Base-by-base conservation (phyloP, 2,888 invertebrate genomes). In the Ornithoptera priamus region DNA sequence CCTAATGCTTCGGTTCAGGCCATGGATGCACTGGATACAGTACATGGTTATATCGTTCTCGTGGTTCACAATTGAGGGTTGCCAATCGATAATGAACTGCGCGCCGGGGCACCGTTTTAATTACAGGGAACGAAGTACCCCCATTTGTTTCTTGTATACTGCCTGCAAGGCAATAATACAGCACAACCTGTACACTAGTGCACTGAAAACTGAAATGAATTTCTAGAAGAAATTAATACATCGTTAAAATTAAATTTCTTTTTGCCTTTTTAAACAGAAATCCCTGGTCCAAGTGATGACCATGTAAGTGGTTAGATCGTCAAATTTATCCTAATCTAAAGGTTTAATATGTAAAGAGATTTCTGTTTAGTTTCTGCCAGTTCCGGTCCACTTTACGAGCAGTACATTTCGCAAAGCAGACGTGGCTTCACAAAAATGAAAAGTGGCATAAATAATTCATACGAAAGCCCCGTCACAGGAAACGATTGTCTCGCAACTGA, bases 71-170 rank as follows among this genome's bases (percentile, higher is more conserved):
- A 50, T 50, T 50, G 18, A 20, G 10, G 6, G 53, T 56, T 56
- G 6, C 56, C 56, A 20, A 56, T 56, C 56, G 56, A 20, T 10
- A 20, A 56, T 56, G n/a, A 56, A 56, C 56, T 20, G 56, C 6
- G 56, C 56, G n/a, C 8, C 56, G 56, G 20, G n/a, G n/a, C 20
- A 8, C n/a, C 56, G 20, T 56, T 56, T 56, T 56, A 56, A 56
- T 56, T 56, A 56, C 20, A 20, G 20, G n/a, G 20, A 56, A 56
- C 56, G 56, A 56, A 56, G 56, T 56, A 56, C 56, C 56, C 56
- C 20, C 56, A 56, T 56, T 56, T 56, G 56, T 20, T 20, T 15
- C 56, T 56, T n/a, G 8, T 56, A 7, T 20, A 20, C 56, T n/a
- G 7, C 18, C 56, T n/a, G 15, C n/a, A 56, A 56, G 56, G n/a